Evolutionary conservation across 2,888 invertebrate genomes (phyloP), one percentile per base, ranked within the genome.

Genomic region (Anthophora plumipes): DNA sequence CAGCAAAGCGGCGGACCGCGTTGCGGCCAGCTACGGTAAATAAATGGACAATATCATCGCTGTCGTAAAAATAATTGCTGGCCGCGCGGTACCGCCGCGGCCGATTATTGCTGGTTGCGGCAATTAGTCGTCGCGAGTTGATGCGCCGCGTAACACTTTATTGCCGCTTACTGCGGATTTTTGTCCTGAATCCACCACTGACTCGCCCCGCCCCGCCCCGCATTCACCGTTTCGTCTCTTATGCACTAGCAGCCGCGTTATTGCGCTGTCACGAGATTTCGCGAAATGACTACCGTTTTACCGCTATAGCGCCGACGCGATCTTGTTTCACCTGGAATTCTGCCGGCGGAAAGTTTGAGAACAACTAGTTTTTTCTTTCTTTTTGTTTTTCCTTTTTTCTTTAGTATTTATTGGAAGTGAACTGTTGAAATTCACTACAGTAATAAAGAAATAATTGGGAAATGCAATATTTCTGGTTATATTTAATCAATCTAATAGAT

Each of bases 41-140:
- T 84, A 87, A 87, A 88, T 87, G 88, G 86, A 88, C 88, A 82
- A 88, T 86, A 88, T 88, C 84, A 84, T 84, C 77, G 81, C 73
- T 72, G 78, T 88, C 88, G 87, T 87, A 86, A 87, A 87, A 87
- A 87, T 87, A 87, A 87, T 87, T 85, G 88, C 88, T 59, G 69
- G 79, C 76, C 60, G 84, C 64, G 80, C 67, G 70, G n/a, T 69
- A 52, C 64, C 72, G 31, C 76, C 81, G 48, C 77, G 66, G 57
- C 72, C 87, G 88, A 87, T 88, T 87, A 88, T 87, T 86, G 88
- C 82, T 52, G 69, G 82, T 76, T 61, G 78, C 70, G 72, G 88
- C 87, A 87, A 87, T 87, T 87, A 87, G 87, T 84, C 84, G 82
- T 78, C 67, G 84, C 84, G 81, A 81, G 84, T 77, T 82, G 86